A percentile compares a stretch with the other conserved stretches of the same genome.
Evolutionary conservation across 2,797 vertebrate species (phyloP).

Genomic region (Catostomus latipinnis): DNA sequence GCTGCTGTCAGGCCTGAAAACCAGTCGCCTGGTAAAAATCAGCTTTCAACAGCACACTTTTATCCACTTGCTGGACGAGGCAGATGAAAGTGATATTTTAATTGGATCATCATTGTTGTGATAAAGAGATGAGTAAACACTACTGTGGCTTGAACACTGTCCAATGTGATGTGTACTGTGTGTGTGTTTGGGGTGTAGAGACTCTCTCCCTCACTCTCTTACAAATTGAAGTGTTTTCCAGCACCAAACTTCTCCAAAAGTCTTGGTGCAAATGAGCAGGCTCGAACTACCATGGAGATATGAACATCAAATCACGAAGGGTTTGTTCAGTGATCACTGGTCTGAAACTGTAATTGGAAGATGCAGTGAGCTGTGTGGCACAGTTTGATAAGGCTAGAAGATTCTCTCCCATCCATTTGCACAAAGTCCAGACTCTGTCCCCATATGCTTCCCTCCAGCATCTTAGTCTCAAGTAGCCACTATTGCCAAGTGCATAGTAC

Average conservation of each 20-base stretch:
- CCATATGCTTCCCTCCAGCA: constrained; percentile 12
- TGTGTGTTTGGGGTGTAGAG: background rate
- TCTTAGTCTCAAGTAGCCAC: constrained; percentile 8
- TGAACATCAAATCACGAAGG: background rate
- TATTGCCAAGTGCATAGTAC: background rate
- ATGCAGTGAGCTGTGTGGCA: constrained; percentile 38
- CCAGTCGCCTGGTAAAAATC: constrained; percentile 15
- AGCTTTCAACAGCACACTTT: constrained; percentile 68
- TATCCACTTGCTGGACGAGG: constrained; percentile 64
- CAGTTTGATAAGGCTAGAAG: constrained; percentile 37
- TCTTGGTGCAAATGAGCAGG: constrained; percentile 29
- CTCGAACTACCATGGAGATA: constrained; percentile 4
- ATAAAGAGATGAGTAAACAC: constrained; percentile 70
- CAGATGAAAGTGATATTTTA: constrained; percentile 73
- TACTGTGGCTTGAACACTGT: constrained; percentile 7
- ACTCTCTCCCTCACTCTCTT: background rate
- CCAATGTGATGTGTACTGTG: background rate
- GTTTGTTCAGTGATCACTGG: constrained; percentile 10
- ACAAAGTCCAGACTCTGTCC: background rate
- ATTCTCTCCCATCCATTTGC: constrained; percentile 19
- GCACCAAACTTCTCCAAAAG: constrained; percentile 7
- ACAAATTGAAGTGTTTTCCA: constrained; percentile 1
- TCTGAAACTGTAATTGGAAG: constrained; percentile 44
- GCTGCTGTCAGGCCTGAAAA: background rate
- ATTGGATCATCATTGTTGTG: constrained; percentile 71